Evolutionary conservation across 1,140 invertebrate species (phyloP), one percentile per base, ranked within the genome.

Genomic region (Diabrotica virgifera): DNA sequence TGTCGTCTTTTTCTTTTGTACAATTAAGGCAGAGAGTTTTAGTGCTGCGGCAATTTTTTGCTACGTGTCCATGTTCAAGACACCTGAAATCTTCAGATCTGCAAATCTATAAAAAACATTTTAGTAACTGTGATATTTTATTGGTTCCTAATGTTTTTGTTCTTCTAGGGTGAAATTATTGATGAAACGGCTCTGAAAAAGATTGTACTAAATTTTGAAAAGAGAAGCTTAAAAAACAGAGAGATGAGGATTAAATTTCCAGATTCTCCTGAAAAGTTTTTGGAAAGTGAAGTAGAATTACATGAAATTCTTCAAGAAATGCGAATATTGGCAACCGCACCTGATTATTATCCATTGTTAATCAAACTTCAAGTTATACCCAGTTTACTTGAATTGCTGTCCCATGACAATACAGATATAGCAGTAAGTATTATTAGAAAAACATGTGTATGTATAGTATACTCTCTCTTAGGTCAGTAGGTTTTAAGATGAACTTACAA

Each of bases 181-280:
- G 93, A 97, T 84, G 95, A 97, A 74, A 86, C 87, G 36, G 87
- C 87, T 52, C 82, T 98, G 2, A 97, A 97, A 75, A 90, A 91
- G 77, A 86, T 98, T 75, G 86, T 98, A 40, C 80, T 97, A 11
- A 84, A 91, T 54, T 97, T 99, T 83, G 97, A 99, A 77, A 98
- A 99, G 76, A 87, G 92, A 76, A 90, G 92, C 52, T 82, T 97
- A 0, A 95, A 91, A 80, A 99, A 99, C 79, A 92, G 97, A 78
- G 97, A 99, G 83, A 95, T 98, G 90, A 86, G 98, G 72, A 98
- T 99, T 0, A 99, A 99, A 80, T 99, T 96, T 82, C 92, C 96
- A 4, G 97, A 99, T 80, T 88, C 92, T 72, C 95, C 98, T 51
- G 94, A 98, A 77, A 97, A 97, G 80, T 99, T 99, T 81, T 98